Evolutionary conservation across 2,113 vertebrate genomes (phyloP).

Genomic region (Petrocephalus microphthalmus): DNA sequence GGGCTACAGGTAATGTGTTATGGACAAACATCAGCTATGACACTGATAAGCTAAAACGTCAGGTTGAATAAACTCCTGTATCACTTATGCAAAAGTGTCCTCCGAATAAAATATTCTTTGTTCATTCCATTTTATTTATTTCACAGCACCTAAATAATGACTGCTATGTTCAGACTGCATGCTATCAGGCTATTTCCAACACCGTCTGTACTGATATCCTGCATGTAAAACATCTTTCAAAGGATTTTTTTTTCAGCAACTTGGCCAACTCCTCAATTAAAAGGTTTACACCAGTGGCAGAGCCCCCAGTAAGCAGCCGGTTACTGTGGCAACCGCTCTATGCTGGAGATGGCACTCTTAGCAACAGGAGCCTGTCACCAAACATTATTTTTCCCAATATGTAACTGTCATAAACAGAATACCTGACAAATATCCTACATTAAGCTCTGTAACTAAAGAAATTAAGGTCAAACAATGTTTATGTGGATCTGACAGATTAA

Average conservation of each 20-base stretch:
- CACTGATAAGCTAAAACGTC: neutral
- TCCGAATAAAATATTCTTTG: neutral
- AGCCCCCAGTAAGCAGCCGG: constrained; percentile 2
- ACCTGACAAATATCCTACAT: constrained; percentile 28
- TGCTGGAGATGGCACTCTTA: neutral
- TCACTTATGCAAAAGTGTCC: neutral
- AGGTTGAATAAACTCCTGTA: neutral
- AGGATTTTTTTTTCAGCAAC: constrained; percentile 14
- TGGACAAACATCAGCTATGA: neutral
- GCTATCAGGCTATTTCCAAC: neutral
- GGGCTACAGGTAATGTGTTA: neutral
- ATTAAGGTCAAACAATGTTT: constrained; percentile 47
- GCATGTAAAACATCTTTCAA: neutral
- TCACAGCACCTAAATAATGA: neutral
- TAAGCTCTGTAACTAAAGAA: constrained; percentile 38
- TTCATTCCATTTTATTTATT: neutral
- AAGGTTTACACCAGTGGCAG: constrained; percentile 2
- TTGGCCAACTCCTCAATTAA: constrained; percentile 27
- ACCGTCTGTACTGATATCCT: neutral
- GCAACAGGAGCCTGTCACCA: constrained; percentile 14
- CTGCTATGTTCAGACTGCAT: neutral
- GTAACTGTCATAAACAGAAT: constrained; percentile 24
- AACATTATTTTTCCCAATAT: constrained; percentile 12
- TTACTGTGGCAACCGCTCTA: constrained; percentile 32
- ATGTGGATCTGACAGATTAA: constrained; percentile 42